A percentile compares a stretch with the other conserved stretches of the same genome.
phyloP scores from a whole-genome alignment of 2,113 vertebrate genomes.

The Microcebus griseorufus region DNA sequence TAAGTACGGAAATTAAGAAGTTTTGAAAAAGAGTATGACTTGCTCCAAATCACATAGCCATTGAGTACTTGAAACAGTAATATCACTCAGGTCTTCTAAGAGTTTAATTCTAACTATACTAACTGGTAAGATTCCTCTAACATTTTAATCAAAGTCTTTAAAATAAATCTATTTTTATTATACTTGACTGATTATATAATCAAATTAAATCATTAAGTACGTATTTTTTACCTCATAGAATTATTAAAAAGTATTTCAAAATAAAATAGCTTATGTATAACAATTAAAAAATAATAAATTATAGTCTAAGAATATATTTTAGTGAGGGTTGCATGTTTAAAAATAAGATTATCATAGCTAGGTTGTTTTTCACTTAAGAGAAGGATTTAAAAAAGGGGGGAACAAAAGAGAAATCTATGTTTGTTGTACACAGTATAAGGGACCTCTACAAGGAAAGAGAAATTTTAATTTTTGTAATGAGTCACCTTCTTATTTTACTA shows the following conservation, averaged over 20 bases:
- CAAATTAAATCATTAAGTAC: background rate
- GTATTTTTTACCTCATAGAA: background rate
- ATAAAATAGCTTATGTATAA: background rate
- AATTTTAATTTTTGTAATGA: constrained; percentile 24
- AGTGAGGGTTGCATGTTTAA: background rate
- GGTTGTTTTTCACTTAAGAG: background rate
- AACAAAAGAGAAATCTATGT: background rate
- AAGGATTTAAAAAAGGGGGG: background rate
- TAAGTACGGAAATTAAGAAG: background rate
- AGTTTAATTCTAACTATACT: background rate
- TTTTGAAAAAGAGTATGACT: background rate
- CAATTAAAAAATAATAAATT: background rate
- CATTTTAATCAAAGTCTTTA: background rate
- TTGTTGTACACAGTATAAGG: background rate
- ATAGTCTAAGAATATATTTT: background rate
- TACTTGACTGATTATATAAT: background rate
- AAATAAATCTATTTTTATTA: background rate
- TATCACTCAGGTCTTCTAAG: background rate
- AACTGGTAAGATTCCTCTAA: background rate
- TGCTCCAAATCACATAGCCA: background rate
- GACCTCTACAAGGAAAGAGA: constrained; percentile 17
- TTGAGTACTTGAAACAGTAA: background rate
- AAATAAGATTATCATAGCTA: background rate
- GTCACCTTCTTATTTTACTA: constrained; percentile 26
- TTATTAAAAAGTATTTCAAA: background rate